Conservation (phyloP, 2,888 invertebrate species). For the Tholera decimalis region DNA sequence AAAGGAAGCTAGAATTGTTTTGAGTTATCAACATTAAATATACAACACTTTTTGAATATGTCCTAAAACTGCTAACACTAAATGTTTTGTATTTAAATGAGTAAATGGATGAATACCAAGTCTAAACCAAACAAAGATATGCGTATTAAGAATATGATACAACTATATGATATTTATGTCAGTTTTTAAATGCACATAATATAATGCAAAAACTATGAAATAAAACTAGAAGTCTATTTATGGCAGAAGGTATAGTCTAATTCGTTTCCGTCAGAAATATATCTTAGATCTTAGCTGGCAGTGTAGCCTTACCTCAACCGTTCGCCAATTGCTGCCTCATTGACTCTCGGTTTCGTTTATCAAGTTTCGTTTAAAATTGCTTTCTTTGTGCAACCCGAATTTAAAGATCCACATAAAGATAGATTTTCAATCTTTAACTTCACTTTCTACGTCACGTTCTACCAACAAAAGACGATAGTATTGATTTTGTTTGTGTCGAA, state of each 20-base stretch:
- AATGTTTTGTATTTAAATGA: no score
- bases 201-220: background rate
- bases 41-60: no score
- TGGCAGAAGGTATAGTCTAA: background rate
- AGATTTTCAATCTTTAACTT: conserved; percentile 73
- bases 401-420: conserved; percentile 66
- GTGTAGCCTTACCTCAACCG: conserved; percentile 51
- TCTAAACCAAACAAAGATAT: no score
- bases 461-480: conserved; percentile 65
- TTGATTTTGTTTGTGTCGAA: conserved; percentile 64
- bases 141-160: no score
- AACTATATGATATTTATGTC: no score
- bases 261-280: conserved; percentile 35
- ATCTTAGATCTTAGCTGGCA: conserved; percentile 52
- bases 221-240: conserved; percentile 1
- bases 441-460: conserved; percentile 82
- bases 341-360: conserved; percentile 82
- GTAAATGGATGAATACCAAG: no score
- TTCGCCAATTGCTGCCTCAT: conserved; percentile 69
- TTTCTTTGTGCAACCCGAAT: conserved; percentile 72
- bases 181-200: no score
- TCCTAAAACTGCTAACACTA: no score
- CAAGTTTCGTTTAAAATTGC: conserved; percentile 70
- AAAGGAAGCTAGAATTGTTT: no score
- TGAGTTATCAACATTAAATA: no score